Base-by-base conservation (phyloP, 1,140 invertebrate genomes). In the Drosophila virilis region DNA sequence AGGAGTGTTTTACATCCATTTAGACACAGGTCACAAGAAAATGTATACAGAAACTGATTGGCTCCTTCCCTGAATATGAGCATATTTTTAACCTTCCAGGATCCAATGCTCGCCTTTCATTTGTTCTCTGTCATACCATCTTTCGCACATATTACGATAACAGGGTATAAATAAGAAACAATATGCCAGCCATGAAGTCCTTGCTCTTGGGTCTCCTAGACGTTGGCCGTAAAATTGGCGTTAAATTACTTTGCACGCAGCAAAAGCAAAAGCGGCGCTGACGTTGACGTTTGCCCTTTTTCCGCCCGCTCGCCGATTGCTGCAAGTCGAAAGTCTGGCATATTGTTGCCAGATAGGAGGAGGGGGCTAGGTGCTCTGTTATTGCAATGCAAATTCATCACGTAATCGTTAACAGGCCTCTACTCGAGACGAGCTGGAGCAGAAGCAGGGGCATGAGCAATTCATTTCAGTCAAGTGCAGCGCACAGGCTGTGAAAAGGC, bases 341-440 rank as follows among this genome's bases (percentile, higher is more conserved):
- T 68, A 78, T 78, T 78, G 77, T 76, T 78, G 71, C 28, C 59
- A 35, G 46, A 2, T 48, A 15, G 59, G 35, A 58, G 22, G n/a
- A 43, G 17, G 42, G 8, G 51, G 12, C 10, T 54, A 33, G 51
- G 64, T 54, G 59, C 40, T 15, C 65, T 69, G 67, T 74, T 79
- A 77, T 77, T 70, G 78, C 78, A 78, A 80, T 80, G 78, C 78
- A 80, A 80, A 80, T 80, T 80, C 78, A 80, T 80, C 78, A 80
- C 78, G 78, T 80, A 74, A 80, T 80, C 78, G 78, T 78, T 80
- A 80, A 80, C 78, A 80, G 78, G 65, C 75, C 42, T 50, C 51
- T 65, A 69, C 59, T 33, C 12, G n/a, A 13, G 12, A n/a, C 12
- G 10, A 15, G 9, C 13, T 42, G 17, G n/a, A 32, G 12, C 12